Evolutionary conservation across 2,888 invertebrate species (phyloP).

Genomic region (Lucinisca nassula): DNA sequence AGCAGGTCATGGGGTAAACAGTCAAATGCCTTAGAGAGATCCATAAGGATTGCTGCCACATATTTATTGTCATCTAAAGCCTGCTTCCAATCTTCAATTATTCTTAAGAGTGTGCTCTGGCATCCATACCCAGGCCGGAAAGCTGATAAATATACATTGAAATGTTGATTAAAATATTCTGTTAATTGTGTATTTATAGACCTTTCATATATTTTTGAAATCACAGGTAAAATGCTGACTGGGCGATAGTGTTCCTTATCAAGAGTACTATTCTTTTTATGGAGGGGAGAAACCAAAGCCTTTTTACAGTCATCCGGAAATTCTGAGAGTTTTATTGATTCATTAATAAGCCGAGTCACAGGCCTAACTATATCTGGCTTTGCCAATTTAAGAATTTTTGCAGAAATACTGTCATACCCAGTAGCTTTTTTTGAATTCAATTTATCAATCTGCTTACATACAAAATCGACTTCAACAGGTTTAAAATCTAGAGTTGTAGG

Average conservation of each 20-base stretch:
- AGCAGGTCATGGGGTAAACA: slow-evolving; percentile 6
- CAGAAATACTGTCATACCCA: too few species aligned
- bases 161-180: background rate
- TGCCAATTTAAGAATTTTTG: background rate
- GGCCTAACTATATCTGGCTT: background rate
- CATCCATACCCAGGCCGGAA: too few species aligned
- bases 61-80: too few species aligned
- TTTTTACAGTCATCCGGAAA: background rate
- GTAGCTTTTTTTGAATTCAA: too few species aligned
- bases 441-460: too few species aligned
- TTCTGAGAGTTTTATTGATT: background rate
- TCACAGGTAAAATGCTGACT: background rate
- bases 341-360: background rate
- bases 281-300: background rate
- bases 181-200: background rate
- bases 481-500: too few species aligned
- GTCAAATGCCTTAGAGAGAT: background rate
- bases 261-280: background rate
- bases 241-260: slow-evolving; percentile 4
- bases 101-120: too few species aligned
- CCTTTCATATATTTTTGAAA: background rate
- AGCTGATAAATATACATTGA: too few species aligned
- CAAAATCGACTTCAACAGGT: too few species aligned
- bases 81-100: too few species aligned
- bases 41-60: too few species aligned